Conservation (phyloP, 2,797 vertebrate genomes). For the Gadopsis marmoratus region DNA sequence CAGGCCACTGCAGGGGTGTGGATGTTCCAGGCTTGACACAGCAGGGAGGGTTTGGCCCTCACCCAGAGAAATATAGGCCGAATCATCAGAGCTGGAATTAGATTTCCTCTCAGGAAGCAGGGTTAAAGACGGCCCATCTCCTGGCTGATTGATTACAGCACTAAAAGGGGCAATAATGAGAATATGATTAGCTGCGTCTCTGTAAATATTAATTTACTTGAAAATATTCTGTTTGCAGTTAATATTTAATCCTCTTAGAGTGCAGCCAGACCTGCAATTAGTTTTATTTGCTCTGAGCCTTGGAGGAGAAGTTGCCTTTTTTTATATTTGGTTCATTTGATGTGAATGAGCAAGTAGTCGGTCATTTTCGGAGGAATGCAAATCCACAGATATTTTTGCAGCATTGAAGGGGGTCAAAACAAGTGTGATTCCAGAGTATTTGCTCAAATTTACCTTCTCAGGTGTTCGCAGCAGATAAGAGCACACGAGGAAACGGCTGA, state of each 20-base stretch:
- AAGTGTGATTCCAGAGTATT: constrained; percentile 3
- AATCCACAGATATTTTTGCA: constrained; percentile 5
- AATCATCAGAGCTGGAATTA: constrained; percentile 30
- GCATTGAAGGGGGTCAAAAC: neutral
- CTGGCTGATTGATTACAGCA: constrained; percentile 23
- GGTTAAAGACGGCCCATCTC: neutral
- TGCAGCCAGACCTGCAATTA: neutral
- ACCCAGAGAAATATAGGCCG: constrained; percentile 39
- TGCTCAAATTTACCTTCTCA: neutral
- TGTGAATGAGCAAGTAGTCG: neutral
- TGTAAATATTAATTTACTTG: constrained; percentile 30
- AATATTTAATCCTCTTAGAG: constrained; percentile 13
- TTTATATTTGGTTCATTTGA: neutral
- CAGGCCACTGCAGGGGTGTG: constrained; percentile 69
- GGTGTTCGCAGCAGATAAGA: constrained; percentile 24
- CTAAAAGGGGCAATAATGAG: constrained; percentile 6
- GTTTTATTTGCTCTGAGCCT: constrained; percentile 1
- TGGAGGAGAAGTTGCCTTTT: constrained; percentile 14
- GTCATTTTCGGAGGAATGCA: neutral
- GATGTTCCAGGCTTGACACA: constrained; percentile 50
- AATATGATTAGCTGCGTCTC: constrained; percentile 23
- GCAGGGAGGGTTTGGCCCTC: constrained; percentile 31
- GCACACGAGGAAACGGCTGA: neutral
- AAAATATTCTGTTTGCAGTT: constrained; percentile 3
- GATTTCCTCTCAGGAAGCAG: constrained; percentile 14